These are phyloP conservation scores for Drymonia ruficornis DNA, from an alignment of 2,888 invertebrate genomes.

Conservation along the genomic window DNA sequence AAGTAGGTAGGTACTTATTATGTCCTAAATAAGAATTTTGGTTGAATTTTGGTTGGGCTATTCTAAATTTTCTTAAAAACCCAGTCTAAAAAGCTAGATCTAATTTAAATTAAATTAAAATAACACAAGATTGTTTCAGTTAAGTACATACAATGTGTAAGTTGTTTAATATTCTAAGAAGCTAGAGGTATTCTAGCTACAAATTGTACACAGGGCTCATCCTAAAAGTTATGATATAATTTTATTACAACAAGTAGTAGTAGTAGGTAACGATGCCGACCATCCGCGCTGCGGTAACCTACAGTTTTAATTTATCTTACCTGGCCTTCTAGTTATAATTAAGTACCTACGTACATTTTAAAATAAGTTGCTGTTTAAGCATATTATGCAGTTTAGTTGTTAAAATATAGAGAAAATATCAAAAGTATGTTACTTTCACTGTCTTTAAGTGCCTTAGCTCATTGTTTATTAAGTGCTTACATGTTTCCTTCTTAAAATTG, in stretches of 20 bases:
- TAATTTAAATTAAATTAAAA: no score
- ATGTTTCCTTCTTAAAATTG: no score
- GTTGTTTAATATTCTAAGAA: slow-evolving; percentile 4
- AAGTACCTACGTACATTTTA: slow-evolving; percentile 26
- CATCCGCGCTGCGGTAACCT: slow-evolving; percentile 21
- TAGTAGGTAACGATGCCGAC: slow-evolving; percentile 14
- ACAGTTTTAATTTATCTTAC: slow-evolving; percentile 33
- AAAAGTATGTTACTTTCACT: not conserved
- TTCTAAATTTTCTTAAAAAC: no score
- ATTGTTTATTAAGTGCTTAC: no score
- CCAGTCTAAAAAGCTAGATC: no score
- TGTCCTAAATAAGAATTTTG: no score
- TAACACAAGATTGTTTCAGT: no score
- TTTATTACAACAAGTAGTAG: slow-evolving; percentile 26
- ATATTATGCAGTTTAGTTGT: slow-evolving; percentile 7
- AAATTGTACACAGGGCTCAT: slow-evolving; percentile 10
- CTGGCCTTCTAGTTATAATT: slow-evolving; percentile 31
- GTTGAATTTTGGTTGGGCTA: no score
- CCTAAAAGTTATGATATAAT: slow-evolving; percentile 19
- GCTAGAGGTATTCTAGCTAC: not conserved
- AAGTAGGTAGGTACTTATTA: no score
- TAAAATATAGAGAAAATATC: not conserved
- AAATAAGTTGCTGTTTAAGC: slow-evolving; percentile 36
- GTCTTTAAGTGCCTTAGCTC: no score
- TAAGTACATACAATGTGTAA: no score